Evolutionary conservation across 2,888 invertebrate species (phyloP), one percentile per base, ranked within the genome.

Genomic region (Stictocephala bisonia): DNA sequence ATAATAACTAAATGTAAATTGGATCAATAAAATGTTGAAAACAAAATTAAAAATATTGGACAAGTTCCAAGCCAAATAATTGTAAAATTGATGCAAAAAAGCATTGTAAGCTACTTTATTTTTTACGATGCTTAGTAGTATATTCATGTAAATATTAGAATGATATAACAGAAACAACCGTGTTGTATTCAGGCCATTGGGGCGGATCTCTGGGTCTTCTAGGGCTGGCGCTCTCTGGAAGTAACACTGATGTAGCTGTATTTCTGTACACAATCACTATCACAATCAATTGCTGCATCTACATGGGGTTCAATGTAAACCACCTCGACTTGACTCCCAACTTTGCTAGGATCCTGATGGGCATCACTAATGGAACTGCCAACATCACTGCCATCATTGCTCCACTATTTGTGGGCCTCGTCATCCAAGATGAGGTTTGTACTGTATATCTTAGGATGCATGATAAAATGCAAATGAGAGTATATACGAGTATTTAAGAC

Each of bases 241-340:
- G 71, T 15, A 58, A 74, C 24, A 29, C 71, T 7, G 69, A 26
- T 2, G 24, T 60, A 4, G 74, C 77, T 1, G 48, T 79, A 15
- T 69, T 64, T 18, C 29, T 77, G 50, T 78, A 76, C 64, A 71
- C 77, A 11, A 51, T 75, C 7, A 48, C 71, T 13, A 75, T 77
- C 6, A 71, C 74, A 0, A 86, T 91, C 3, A 93, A 93, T 79
- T 90, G 92, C 0, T 90, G 91, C 1, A 89, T 90, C 68, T 93
- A 91, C 79, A 89, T 91, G 60, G 94, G 94, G 1, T 80, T 79
- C 78, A 79, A 79, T 44, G 87, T 90, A 15, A 94, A 94, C 78
- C 94, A 94, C 80, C 92, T 95, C 77, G 95, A 95, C 85, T 85
- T 95, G 67, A 91, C 94, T 4, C 94, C 94, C 0, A 93, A 92